Evolutionary conservation across 2,113 vertebrate species (phyloP).

Genomic region (Aspidoscelis tigris): DNA sequence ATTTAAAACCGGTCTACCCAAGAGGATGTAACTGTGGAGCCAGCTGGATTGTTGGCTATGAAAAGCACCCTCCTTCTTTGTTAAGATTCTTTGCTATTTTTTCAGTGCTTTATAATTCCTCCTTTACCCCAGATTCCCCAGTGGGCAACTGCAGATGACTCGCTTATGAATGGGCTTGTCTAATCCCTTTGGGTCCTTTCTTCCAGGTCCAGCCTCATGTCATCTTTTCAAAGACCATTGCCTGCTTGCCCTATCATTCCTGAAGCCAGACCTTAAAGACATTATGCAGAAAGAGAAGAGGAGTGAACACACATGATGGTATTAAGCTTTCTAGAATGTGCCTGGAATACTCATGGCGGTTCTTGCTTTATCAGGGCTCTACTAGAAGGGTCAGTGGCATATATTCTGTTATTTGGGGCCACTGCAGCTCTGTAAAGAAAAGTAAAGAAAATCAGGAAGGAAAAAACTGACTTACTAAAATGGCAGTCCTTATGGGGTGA

Average conservation of each 20-base stretch:
- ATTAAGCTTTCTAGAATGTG: slow-evolving; percentile 17
- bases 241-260: slow-evolving; percentile 23
- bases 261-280: slow-evolving; percentile 5
- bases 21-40: not conserved
- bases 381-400: not conserved
- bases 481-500: no score
- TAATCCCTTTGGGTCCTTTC: not conserved
- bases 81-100: not conserved
- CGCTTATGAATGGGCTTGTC: slow-evolving; percentile 9
- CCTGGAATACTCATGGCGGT: slow-evolving; percentile 31
- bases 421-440: not conserved
- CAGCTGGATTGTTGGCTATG: not conserved
- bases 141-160: not conserved
- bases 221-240: slow-evolving; percentile 23
- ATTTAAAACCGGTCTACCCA: not conserved
- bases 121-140: slow-evolving; percentile 7
- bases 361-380: slow-evolving; percentile 29
- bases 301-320: not conserved
- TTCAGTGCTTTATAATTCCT: slow-evolving; percentile 4
- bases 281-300: slow-evolving; percentile 1
- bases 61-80: not conserved
- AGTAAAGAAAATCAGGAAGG: not conserved
- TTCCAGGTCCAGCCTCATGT: not conserved
- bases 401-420: not conserved
- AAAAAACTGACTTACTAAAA: no score